Evolutionary conservation across 2,888 invertebrate genomes (phyloP).

Genomic region (Pelosia muscerda): DNA sequence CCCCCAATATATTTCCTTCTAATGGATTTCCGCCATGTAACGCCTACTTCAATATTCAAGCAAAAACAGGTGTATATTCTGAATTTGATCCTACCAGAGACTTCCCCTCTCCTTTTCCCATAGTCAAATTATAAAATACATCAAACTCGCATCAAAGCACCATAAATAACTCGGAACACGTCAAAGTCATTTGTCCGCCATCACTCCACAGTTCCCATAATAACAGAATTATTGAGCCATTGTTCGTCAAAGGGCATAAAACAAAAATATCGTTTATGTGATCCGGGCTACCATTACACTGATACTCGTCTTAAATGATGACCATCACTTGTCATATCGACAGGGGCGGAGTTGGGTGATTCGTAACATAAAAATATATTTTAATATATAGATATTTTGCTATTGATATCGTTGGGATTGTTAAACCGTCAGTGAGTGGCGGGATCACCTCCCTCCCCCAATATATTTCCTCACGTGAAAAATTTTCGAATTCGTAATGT

Average conservation of each 20-base stretch:
- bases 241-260: slow-evolving; percentile 62
- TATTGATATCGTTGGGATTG: too few species aligned
- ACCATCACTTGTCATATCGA: slow-evolving; percentile 68
- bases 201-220: slow-evolving; percentile 39
- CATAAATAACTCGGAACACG: slow-evolving; percentile 37
- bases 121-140: background rate
- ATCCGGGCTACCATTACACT: slow-evolving; percentile 66
- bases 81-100: background rate
- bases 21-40: too few species aligned
- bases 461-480: too few species aligned
- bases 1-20: too few species aligned
- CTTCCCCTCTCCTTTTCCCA: background rate
- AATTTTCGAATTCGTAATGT: too few species aligned
- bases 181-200: slow-evolving; percentile 27
- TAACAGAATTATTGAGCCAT: slow-evolving; percentile 60
- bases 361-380: too few species aligned
- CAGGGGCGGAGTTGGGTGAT: slow-evolving; percentile 45
- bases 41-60: too few species aligned
- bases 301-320: slow-evolving; percentile 67
- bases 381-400: too few species aligned
- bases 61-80: too few species aligned
- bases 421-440: too few species aligned
- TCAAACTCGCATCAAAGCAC: slow-evolving; percentile 21
- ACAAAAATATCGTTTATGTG: slow-evolving; percentile 63
- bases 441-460: too few species aligned